Conservation (phyloP, 2,797 vertebrate genomes). For the Tokudaia muenninki region DNA sequence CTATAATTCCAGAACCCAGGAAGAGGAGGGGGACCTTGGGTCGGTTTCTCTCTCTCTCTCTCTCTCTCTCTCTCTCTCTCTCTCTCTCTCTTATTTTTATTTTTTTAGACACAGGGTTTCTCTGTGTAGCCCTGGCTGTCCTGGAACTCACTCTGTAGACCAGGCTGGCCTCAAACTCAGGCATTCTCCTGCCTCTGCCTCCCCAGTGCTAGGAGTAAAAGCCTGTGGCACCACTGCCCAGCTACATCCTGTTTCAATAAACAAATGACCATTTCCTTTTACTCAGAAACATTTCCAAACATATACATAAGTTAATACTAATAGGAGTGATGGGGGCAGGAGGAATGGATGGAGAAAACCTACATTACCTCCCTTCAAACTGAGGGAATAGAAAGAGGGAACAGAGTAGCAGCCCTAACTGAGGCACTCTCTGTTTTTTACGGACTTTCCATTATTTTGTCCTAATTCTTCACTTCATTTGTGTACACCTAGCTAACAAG, state of each 20-base stretch:
- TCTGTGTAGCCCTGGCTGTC: neutral
- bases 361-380: no score
- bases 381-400: neutral
- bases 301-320: neutral
- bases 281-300: slow-evolving; percentile 48
- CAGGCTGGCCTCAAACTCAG: neutral
- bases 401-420: neutral
- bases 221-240: neutral
- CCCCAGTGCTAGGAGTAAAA: neutral
- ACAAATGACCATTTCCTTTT: neutral
- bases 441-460: neutral
- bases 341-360: neutral
- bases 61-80: no score
- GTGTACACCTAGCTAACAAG: neutral
- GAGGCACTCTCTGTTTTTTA: neutral
- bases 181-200: neutral
- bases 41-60: no score
- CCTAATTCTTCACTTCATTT: neutral
- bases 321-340: neutral
- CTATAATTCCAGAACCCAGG: neutral
- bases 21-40: neutral
- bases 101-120: neutral
- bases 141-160: neutral
- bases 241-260: neutral
- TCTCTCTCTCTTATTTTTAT: no score